Evolutionary conservation across 2,888 invertebrate species (phyloP), one percentile per base, ranked within the genome.

Genomic region (Iselma pallidipennis): DNA sequence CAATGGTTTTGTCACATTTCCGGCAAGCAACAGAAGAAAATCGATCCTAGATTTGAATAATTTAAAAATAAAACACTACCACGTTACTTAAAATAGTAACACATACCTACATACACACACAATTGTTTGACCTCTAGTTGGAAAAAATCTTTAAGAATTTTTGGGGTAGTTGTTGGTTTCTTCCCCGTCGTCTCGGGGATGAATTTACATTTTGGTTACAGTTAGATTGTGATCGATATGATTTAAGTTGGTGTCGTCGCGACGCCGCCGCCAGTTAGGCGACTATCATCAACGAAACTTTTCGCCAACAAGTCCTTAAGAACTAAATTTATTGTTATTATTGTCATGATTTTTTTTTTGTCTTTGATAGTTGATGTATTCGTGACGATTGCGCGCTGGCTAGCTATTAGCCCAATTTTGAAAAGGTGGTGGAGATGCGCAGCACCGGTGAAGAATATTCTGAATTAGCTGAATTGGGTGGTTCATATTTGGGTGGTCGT

Each of bases 401-500:
- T 74, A 74, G 70, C 51, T 50, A 37, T 49, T 45, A 61, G 49
- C 45, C 21, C 12, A 45, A 45, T 45, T 45, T 45, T 45, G 23
- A 21, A 6, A 45, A 42, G 42, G 33, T 62, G 62, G 29, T 74
- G 73, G 75, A 74, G 74, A 78, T 78, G 80, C 81, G 81, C 67
- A 45, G 45, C n/a, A 76, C 79, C 63, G 79, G 78, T 66, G 80
- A 80, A 68, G 81, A 80, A 71, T 77, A 80, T 76, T 80, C 82
- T 73, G 83, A 82, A 74, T 76, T 82, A 76, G 77, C 82, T 57
- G 83, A 83, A 66, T 71, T 82, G 72, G 80, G 81, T 70, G 77
- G 80, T 76, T 72, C 77, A 67, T 75, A 78, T 72, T 74, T 76
- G 67, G 78, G 74, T 64, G 71, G 75, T 33, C 74, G 70, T 55